Percentiles rank a stretch among this genome's conserved stretches.
phyloP scores from a whole-genome alignment of 2,797 vertebrate species.

The Zonotrichia albicollis region DNA sequence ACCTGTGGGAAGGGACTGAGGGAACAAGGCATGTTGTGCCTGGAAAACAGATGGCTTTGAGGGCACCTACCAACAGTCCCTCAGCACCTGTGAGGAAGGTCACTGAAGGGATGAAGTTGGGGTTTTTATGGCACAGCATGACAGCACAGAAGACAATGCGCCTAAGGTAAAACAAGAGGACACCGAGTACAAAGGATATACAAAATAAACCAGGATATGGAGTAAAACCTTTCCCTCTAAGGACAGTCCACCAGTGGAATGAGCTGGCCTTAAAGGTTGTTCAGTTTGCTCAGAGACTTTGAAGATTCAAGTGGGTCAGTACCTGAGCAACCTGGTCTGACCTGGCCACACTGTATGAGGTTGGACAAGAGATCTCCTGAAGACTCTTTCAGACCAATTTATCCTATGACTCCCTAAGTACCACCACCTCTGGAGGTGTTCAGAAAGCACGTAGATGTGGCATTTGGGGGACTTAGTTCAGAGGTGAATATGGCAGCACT shows the following conservation, averaged over 20 bases:
- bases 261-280: not conserved
- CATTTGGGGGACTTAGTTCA: not conserved
- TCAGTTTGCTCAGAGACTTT: not conserved
- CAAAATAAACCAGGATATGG: not conserved
- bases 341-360: not conserved
- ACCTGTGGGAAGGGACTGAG: not conserved
- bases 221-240: not conserved
- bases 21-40: not conserved
- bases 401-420: not conserved
- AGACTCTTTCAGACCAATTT: not conserved
- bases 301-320: not conserved
- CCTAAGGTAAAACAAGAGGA: not conserved
- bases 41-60: not conserved
- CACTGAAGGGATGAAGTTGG: not conserved
- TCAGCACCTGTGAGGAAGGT: not conserved
- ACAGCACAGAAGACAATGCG: accelerated
- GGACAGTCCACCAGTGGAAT: not conserved
- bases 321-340: not conserved
- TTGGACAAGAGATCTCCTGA: not conserved
- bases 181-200: too few relatives aligned
- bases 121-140: not conserved
- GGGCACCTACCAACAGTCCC: not conserved
- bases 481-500: not conserved
- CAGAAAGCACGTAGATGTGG: not conserved
- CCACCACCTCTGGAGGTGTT: not conserved